phyloP scores from a whole-genome alignment of 2,113 vertebrate species.

The Amphilophus citrinellus region DNA sequence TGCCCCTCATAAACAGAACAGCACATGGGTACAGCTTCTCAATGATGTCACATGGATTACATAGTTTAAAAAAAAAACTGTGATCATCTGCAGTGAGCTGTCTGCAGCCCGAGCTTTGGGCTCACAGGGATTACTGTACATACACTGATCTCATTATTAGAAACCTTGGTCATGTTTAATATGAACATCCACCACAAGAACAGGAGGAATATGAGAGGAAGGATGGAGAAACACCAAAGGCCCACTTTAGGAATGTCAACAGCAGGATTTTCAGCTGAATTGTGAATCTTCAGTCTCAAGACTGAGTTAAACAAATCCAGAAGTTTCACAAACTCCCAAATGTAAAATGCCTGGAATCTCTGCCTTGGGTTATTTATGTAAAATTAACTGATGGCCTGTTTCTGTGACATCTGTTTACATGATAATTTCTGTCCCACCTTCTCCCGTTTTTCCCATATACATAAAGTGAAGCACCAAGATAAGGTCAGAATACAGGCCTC shows the following conservation, averaged over 20 bases:
- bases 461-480: not conserved
- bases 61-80: too few relatives aligned
- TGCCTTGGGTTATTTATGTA: not conserved
- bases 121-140: not conserved
- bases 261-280: not conserved
- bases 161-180: not conserved
- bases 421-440: not conserved
- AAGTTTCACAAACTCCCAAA: not conserved
- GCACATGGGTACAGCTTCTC: too few relatives aligned
- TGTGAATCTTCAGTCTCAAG: not conserved
- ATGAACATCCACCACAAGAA: not conserved
- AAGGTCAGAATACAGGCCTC: not conserved
- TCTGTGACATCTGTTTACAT: slow-evolving; percentile 5
- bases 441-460: not conserved
- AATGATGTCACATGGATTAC: too few relatives aligned
- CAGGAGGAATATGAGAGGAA: not conserved
- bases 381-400: not conserved
- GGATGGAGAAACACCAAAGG: not conserved
- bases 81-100: too few relatives aligned
- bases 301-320: not conserved
- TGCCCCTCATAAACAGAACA: not conserved
- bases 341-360: not conserved
- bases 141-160: not conserved
- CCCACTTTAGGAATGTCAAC: not conserved
- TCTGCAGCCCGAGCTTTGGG: too few relatives aligned